phyloP scores from a whole-genome alignment of 2,113 vertebrate species.

The Chloropsis hardwickii region DNA sequence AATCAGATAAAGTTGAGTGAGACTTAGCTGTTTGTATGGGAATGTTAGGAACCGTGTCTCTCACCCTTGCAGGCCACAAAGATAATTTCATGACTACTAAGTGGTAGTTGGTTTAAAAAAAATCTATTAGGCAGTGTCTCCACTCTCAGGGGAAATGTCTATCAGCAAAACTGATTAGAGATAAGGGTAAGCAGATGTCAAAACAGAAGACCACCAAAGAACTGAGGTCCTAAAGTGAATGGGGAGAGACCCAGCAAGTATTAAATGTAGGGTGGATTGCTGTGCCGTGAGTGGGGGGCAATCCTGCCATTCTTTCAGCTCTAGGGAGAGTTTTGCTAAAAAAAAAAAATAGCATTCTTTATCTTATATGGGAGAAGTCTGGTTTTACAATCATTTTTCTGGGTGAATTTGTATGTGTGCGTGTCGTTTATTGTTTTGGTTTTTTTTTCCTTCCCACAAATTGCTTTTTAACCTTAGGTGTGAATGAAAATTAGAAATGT shows the following conservation, averaged over 20 bases:
- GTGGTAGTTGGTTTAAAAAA: conserved; percentile 19
- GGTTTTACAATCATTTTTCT: neutral
- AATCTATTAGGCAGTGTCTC: conserved; percentile 46
- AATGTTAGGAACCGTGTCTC: conserved; percentile 10
- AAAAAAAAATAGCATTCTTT: neutral
- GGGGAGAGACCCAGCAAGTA: neutral
- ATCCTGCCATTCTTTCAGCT: neutral
- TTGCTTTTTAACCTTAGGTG: neutral
- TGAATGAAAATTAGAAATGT: neutral
- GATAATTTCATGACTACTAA: conserved; percentile 65
- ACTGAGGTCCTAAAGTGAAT: neutral
- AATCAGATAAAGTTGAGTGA: neutral
- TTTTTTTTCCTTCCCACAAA: neutral
- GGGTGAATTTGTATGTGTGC: neutral
- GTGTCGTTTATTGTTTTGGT: neutral
- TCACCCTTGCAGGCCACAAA: conserved; percentile 25
- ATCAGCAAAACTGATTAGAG: conserved; percentile 69
- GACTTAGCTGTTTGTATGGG: neutral
- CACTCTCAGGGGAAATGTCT: conserved; percentile 44
- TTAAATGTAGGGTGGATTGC: neutral
- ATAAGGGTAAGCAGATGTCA: conserved; percentile 66
- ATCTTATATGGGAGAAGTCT: neutral
- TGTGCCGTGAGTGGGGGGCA: neutral
- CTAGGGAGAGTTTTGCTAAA: neutral
- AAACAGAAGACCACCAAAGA: conserved; percentile 71